Evolutionary conservation across 2,113 vertebrate genomes (phyloP).

Genomic region (Solea senegalensis): DNA sequence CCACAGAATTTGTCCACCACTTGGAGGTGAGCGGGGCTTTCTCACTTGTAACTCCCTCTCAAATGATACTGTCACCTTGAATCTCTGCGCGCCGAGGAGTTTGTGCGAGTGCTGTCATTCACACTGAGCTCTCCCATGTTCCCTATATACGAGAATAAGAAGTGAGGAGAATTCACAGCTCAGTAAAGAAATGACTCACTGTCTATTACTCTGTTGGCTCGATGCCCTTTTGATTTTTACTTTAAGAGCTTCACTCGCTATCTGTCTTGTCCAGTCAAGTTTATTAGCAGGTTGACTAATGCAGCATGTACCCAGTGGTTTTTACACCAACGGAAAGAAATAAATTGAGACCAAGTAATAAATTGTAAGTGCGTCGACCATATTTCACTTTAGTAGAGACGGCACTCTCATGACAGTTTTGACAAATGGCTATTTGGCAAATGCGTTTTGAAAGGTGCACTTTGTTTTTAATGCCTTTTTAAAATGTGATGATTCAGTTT

Average conservation of each 20-base stretch:
- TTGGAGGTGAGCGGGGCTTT: slow-evolving; percentile 51
- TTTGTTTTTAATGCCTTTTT: not conserved
- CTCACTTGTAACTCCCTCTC: slow-evolving; percentile 52
- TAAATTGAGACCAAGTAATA: not conserved
- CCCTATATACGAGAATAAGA: not conserved
- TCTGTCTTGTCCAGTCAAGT: slow-evolving; percentile 24
- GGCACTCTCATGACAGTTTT: not conserved
- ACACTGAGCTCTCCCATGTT: slow-evolving; percentile 31
- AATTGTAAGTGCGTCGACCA: not conserved
- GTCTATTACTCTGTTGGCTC: slow-evolving; percentile 10
- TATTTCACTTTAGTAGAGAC: not conserved
- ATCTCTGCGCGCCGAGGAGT: slow-evolving; percentile 43
- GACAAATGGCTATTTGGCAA: not conserved
- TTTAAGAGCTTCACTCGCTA: slow-evolving; percentile 9
- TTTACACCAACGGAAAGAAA: not conserved
- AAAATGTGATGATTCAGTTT: not conserved
- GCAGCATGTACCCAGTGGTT: not conserved
- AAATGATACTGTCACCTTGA: slow-evolving; percentile 61
- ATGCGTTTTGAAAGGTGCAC: slow-evolving; percentile 3
- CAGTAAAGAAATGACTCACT: slow-evolving; percentile 44
- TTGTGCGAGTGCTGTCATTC: slow-evolving; percentile 38
- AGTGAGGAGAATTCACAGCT: not conserved
- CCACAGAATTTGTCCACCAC: not conserved
- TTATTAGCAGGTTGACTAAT: slow-evolving; percentile 31
- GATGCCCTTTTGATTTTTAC: slow-evolving; percentile 39